Percentiles rank a stretch among this genome's conserved stretches.
Conservation (phyloP, 2,113 vertebrate genomes). For the Anguilla japonica region DNA sequence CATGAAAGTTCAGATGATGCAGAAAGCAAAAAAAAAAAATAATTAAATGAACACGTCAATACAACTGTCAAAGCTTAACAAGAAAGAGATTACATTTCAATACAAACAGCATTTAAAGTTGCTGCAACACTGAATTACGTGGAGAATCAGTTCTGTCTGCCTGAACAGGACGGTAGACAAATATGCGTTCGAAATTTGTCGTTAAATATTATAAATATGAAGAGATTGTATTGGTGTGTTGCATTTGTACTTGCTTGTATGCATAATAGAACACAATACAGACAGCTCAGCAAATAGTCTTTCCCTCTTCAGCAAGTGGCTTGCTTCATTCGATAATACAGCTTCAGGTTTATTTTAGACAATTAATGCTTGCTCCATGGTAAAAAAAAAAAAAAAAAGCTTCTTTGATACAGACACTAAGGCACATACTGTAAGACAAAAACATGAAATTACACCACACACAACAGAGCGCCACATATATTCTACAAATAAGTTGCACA, state of each 20-base stretch:
- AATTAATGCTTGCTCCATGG: not conserved
- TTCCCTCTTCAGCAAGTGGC: not conserved
- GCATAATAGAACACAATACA: not conserved
- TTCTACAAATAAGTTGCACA: not conserved
- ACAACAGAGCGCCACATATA: not conserved
- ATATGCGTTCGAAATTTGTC: not conserved
- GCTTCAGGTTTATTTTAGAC: constrained; percentile 4
- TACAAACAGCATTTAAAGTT: not conserved
- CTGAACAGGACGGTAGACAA: not conserved
- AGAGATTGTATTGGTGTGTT: not conserved
- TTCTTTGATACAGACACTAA: constrained; percentile 14
- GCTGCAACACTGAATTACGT: not conserved
- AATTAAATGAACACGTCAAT: not conserved
- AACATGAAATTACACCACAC: not conserved
- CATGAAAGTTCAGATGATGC: not conserved
- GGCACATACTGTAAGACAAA: constrained; percentile 28
- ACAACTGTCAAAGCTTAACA: not conserved
- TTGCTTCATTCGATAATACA: not conserved
- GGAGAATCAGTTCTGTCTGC: not conserved
- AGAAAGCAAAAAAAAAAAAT: not conserved
- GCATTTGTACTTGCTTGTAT: not conserved
- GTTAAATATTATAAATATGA: not conserved
- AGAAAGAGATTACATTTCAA: not conserved
- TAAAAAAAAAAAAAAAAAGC: not conserved
- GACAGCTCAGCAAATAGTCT: not conserved